These are phyloP conservation scores for Gadus macrocephalus DNA, from an alignment of 2,113 vertebrate genomes.

Conservation along the genomic window DNA sequence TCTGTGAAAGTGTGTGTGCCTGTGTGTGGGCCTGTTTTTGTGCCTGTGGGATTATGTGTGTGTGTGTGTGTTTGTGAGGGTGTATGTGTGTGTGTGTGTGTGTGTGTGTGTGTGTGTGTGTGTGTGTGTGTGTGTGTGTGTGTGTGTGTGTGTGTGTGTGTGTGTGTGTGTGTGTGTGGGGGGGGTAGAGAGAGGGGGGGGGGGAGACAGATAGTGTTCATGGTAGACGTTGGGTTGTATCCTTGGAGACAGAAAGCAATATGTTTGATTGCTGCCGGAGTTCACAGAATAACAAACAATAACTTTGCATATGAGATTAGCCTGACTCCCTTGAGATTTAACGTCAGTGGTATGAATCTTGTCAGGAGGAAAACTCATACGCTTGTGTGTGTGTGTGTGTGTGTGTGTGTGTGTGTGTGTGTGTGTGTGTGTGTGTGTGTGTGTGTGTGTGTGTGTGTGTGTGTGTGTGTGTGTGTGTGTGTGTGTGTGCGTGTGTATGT, in stretches of 20 bases:
- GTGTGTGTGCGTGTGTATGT: conserved; percentile 7
- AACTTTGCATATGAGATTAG: conserved; percentile 47
- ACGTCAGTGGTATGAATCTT: conserved; percentile 13
- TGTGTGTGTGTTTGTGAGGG: conserved; percentile 21
- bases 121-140: conserved; percentile 3
- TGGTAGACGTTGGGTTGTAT: not conserved
- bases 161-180: conserved; percentile 6
- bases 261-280: conserved; percentile 61
- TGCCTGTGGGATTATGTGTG: conserved; percentile 28
- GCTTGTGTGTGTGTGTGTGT: conserved; percentile 8
- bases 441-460: conserved; percentile 8
- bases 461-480: conserved; percentile 10
- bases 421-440: conserved; percentile 20
- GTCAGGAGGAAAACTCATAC: conserved; percentile 22
- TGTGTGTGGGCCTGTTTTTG: conserved; percentile 10
- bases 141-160: not conserved
- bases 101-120: not conserved
- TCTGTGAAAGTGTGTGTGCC: conserved; percentile 18
- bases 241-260: conserved; percentile 61
- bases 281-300: conserved; percentile 43
- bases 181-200: too few species aligned
- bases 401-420: conserved; percentile 17
- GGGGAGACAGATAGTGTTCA: too few species aligned
- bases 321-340: conserved; percentile 14
- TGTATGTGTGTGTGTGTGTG: conserved; percentile 5